Conservation (phyloP, 37 sponge, comb jelly and placozoan species). For the Sycon ciliatum region DNA sequence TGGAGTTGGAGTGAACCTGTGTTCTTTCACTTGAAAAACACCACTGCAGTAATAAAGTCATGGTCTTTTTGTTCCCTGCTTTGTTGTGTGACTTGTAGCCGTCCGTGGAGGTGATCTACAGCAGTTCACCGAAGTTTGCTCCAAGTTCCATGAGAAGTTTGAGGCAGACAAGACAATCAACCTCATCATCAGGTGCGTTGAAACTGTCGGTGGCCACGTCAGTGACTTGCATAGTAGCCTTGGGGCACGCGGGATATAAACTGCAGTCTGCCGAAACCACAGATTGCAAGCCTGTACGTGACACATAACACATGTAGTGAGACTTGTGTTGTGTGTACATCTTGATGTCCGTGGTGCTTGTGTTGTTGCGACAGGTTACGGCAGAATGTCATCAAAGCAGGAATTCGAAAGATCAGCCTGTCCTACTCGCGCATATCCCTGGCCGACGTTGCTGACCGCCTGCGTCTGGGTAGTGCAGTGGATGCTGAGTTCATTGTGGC, state of each 20-base stretch:
- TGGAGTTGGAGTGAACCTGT: too few species aligned
- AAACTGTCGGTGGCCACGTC: too few species aligned
- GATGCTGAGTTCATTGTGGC: conserved; percentile 97
- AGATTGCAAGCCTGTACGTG: too few species aligned
- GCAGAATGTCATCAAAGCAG: conserved; percentile 89
- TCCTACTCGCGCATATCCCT: conserved; percentile 80
- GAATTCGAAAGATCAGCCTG: conserved; percentile 38
- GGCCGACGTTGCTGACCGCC: conserved; percentile 76
- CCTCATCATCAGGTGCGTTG: conserved; percentile 63
- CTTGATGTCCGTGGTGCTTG: not conserved
- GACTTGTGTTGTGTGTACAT: conserved; percentile 19
- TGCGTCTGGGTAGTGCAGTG: conserved; percentile 75
- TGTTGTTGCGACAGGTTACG: not conserved
- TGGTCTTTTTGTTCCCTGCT: not conserved
- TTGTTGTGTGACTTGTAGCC: conserved; percentile 26
- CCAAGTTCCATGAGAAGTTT: conserved; percentile 54
- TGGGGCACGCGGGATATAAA: too few species aligned
- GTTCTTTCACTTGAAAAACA: too few species aligned
- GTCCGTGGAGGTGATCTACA: conserved; percentile 81
- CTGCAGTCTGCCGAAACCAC: too few species aligned
- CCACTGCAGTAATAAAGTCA: too few species aligned
- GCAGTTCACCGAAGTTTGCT: conserved; percentile 59
- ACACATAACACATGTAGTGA: too few species aligned
- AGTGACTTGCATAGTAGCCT: too few species aligned
- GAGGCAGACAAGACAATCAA: conserved; percentile 75